Percentiles rank a stretch among this genome's conserved stretches.
These are phyloP conservation scores for Gambusia holbrooki DNA, from an alignment of 2,113 vertebrate species.

Conservation along the genomic window DNA sequence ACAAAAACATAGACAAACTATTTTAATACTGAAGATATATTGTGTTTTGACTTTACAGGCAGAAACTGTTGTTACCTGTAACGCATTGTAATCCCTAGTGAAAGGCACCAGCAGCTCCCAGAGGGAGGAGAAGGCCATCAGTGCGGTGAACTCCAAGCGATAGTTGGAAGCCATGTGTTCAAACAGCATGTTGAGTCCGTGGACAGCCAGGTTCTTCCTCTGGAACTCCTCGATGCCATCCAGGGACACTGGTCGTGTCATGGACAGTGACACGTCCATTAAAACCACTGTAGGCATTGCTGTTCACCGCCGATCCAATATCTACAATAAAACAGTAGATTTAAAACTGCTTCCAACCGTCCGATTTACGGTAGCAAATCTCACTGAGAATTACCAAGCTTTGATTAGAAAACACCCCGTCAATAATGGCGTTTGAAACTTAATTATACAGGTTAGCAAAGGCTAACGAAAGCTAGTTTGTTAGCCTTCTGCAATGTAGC, in stretches of 20 bases:
- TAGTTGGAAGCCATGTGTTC: slow-evolving; percentile 99
- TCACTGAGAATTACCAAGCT: background rate
- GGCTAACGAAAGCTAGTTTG: slow-evolving; percentile 33
- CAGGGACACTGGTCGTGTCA: slow-evolving; percentile 92
- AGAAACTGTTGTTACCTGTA: slow-evolving; percentile 83
- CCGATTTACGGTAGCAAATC: background rate
- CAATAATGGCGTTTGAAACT: background rate
- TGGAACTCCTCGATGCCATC: slow-evolving; percentile 95
- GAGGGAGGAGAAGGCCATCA: slow-evolving; percentile 95
- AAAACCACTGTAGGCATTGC: slow-evolving; percentile 96
- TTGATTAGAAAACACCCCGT: background rate
- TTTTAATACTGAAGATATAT: background rate
- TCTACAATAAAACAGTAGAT: background rate
- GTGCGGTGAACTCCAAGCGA: slow-evolving; percentile 92
- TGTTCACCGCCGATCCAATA: background rate
- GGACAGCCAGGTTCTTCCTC: slow-evolving; percentile 93
- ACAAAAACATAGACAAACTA: slow-evolving; percentile 6
- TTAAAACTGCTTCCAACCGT: background rate
- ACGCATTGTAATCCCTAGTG: slow-evolving; percentile 95
- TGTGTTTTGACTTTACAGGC: background rate
- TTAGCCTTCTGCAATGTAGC: slow-evolving; percentile 4
- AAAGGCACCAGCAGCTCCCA: slow-evolving; percentile 98
- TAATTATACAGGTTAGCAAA: background rate
- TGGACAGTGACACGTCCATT: slow-evolving; percentile 98
- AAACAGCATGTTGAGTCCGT: slow-evolving; percentile 96